A percentile compares a stretch with the other conserved stretches of the same genome.
Conservation (phyloP, 1,140 invertebrate genomes). For the Caenorhabditis remanei region DNA sequence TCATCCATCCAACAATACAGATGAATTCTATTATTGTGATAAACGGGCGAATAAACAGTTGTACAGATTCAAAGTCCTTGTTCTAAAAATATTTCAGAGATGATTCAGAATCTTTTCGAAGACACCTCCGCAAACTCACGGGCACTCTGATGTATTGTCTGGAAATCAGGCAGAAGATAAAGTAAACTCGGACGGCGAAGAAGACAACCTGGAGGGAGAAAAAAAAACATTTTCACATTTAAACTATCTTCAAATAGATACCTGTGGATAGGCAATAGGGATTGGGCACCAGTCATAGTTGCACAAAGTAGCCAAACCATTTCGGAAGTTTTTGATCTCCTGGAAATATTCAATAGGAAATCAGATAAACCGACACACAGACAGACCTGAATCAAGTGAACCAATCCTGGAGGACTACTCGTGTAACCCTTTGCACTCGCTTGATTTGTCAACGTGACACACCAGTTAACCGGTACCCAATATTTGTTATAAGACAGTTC, state of each 20-base stretch:
- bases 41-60: slow-evolving; percentile 85
- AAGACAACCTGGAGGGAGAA: slow-evolving; percentile 69
- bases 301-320: slow-evolving; percentile 68
- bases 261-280: slow-evolving; percentile 75
- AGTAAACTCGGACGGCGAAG: slow-evolving; percentile 74
- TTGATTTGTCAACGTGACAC: slow-evolving; percentile 67
- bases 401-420: slow-evolving; percentile 65
- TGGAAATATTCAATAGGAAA: slow-evolving; percentile 59
- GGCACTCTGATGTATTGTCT: slow-evolving; percentile 70
- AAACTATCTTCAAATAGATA: background rate
- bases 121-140: background rate
- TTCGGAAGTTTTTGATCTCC: slow-evolving; percentile 73
- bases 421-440: slow-evolving; percentile 72
- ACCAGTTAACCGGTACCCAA: slow-evolving; percentile 76
- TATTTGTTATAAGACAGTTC: slow-evolving; percentile 69
- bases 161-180: slow-evolving; percentile 73
- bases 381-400: background rate
- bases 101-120: background rate
- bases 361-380: background rate
- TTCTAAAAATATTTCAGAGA: background rate
- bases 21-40: slow-evolving; percentile 89
- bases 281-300: slow-evolving; percentile 77
- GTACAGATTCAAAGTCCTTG: slow-evolving; percentile 10
- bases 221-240: slow-evolving; percentile 21
- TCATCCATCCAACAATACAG: slow-evolving; percentile 95